These are phyloP conservation scores for Eptatretus burgeri DNA, from an alignment of 2,113 vertebrate genomes.

Conservation along the genomic window DNA sequence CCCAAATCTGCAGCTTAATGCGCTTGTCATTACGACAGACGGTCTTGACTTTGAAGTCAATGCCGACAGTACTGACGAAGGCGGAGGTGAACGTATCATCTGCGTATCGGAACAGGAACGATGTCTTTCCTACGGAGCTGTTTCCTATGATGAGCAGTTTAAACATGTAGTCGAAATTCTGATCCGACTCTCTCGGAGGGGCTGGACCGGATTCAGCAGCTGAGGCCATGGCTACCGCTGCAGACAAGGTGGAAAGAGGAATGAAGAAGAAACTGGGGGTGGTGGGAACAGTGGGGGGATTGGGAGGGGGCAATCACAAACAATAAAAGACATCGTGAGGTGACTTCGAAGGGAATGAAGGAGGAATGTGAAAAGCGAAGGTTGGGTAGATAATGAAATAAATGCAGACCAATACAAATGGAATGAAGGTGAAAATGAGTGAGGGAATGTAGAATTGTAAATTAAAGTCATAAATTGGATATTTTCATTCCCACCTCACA, in stretches of 20 bases:
- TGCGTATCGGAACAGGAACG: constrained; percentile 77
- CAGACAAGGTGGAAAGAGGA: not conserved
- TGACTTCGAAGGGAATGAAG: too few relatives aligned
- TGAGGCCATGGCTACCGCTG: not conserved
- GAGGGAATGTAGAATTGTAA: too few relatives aligned
- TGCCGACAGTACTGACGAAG: constrained; percentile 86
- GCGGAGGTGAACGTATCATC: constrained; percentile 86
- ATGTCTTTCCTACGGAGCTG: constrained; percentile 88
- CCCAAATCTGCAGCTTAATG: constrained; percentile 94
- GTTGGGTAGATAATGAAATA: too few relatives aligned
- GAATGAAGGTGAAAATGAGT: too few relatives aligned
- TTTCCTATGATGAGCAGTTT: constrained; percentile 93
- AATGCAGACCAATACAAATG: too few relatives aligned
- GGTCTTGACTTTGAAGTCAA: constrained; percentile 97
- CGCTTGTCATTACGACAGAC: constrained; percentile 85
- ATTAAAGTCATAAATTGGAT: too few relatives aligned
- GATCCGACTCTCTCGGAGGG: constrained; percentile 32
- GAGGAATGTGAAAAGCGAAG: too few relatives aligned
- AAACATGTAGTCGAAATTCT: constrained; percentile 99
- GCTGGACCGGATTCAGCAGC: too few relatives aligned
- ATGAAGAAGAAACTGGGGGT: not conserved
- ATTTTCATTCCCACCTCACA: too few relatives aligned
- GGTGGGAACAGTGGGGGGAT: not conserved
- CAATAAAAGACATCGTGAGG: too few relatives aligned
- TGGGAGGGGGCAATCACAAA: not conserved